Conservation (phyloP, 2,888 invertebrate species). For the Hirtodrosophila trivittata region DNA sequence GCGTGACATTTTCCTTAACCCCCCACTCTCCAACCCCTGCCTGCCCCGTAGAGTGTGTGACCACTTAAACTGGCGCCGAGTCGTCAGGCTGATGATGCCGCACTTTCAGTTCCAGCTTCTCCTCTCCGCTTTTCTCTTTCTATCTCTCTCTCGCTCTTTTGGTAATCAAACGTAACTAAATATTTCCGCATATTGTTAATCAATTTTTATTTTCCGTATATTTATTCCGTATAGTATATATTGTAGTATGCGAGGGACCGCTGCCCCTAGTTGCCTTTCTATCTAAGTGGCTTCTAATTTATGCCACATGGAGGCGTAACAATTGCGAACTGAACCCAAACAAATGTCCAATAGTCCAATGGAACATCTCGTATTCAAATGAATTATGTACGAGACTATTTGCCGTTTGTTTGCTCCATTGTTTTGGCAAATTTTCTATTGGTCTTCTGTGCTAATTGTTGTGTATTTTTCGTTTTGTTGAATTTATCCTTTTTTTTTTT, state of each 20-base stretch:
- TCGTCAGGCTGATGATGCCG: slow-evolving; percentile 42
- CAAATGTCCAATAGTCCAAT: slow-evolving; percentile 39
- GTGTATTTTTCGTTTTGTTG: slow-evolving; percentile 17
- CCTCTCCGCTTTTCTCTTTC: slow-evolving; percentile 4
- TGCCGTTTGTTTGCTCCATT: slow-evolving; percentile 42
- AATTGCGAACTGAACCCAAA: slow-evolving; percentile 56
- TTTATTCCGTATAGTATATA: not conserved
- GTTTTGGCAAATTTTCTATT: slow-evolving; percentile 53
- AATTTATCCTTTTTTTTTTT: slow-evolving; percentile 22
- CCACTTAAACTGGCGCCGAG: slow-evolving; percentile 42
- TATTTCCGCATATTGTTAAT: slow-evolving; percentile 73
- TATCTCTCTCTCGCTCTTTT: slow-evolving; percentile 1
- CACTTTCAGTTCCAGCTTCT: slow-evolving; percentile 18
- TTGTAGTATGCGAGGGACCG: not conserved
- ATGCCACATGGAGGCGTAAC: slow-evolving; percentile 64
- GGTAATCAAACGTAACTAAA: slow-evolving; percentile 71
- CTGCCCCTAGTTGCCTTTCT: slow-evolving; percentile 31
- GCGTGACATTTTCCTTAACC: slow-evolving; percentile 49
- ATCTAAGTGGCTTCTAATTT: slow-evolving; percentile 73
- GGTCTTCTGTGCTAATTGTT: slow-evolving; percentile 57
- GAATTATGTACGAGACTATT: slow-evolving; percentile 19
- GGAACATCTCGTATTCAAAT: slow-evolving; percentile 47
- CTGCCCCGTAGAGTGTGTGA: not conserved
- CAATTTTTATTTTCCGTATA: slow-evolving; percentile 56
- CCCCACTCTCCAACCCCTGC: not conserved